A percentile compares a stretch with the other conserved stretches of the same genome.
These are phyloP conservation scores for Aldrovandia affinis DNA, from an alignment of 2,797 vertebrate species.

Conservation along the genomic window DNA sequence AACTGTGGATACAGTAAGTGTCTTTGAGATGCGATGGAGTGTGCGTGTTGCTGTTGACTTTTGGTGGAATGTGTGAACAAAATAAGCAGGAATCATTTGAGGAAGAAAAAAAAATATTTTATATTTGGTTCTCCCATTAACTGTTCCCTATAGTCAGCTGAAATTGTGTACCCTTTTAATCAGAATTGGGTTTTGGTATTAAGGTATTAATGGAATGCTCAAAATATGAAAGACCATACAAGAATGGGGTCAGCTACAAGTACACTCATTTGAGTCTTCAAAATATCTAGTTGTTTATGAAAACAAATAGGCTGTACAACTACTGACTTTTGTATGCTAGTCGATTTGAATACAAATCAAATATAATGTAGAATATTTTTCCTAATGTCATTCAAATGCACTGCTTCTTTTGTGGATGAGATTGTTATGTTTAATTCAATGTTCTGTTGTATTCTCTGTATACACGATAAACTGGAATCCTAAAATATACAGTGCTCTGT, in stretches of 20 bases:
- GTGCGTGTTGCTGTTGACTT: conserved; percentile 17
- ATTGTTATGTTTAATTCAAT: conserved; percentile 51
- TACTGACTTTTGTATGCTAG: conserved; percentile 77
- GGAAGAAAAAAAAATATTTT: conserved; percentile 33
- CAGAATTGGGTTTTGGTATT: background rate
- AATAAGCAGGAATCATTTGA: conserved; percentile 49
- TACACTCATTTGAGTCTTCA: conserved; percentile 26
- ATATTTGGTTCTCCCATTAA: conserved; percentile 36
- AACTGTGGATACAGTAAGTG: conserved; percentile 46
- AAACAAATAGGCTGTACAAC: conserved; percentile 68
- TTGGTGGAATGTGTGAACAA: conserved; percentile 37
- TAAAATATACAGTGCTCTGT: conserved; percentile 58
- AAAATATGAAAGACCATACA: background rate
- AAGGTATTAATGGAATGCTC: background rate
- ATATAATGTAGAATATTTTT: conserved; percentile 78
- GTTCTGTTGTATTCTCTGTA: conserved; percentile 60
- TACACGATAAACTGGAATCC: conserved; percentile 57
- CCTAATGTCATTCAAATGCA: conserved; percentile 74
- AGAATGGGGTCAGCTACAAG: conserved; percentile 28
- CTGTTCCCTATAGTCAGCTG: conserved; percentile 26
- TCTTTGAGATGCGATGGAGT: conserved; percentile 37
- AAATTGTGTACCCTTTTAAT: conserved; percentile 19
- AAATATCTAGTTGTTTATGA: conserved; percentile 26
- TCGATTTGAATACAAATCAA: conserved; percentile 68
- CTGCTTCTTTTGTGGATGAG: conserved; percentile 72